These are phyloP conservation scores for Maccullochella peelii DNA, from an alignment of 2,113 vertebrate species.

Conservation along the genomic window DNA sequence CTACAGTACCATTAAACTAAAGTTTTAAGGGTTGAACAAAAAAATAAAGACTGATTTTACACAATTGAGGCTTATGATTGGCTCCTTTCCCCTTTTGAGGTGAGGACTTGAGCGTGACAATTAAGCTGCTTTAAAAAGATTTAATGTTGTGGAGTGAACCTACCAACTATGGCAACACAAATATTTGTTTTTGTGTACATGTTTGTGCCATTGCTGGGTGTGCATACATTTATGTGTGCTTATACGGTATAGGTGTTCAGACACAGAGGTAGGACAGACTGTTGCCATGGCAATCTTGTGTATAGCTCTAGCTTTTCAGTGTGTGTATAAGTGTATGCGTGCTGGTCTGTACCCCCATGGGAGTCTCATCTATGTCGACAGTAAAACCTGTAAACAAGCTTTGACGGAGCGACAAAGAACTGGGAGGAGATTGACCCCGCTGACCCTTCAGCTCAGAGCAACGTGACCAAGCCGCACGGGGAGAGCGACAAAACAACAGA, in stretches of 20 bases:
- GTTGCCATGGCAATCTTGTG: constrained; percentile 75
- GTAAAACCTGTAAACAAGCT: constrained; percentile 73
- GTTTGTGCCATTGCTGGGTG: neutral
- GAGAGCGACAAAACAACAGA: constrained; percentile 47
- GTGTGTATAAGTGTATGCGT: constrained; percentile 25
- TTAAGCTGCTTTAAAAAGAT: neutral
- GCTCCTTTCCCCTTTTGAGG: neutral
- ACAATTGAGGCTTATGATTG: neutral
- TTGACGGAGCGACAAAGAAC: constrained; percentile 46
- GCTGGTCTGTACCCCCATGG: constrained; percentile 23
- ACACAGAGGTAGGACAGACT: constrained; percentile 44
- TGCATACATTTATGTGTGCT: constrained; percentile 25
- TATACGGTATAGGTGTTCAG: constrained; percentile 58
- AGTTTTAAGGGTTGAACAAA: neutral
- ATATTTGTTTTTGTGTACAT: neutral
- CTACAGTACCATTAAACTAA: neutral
- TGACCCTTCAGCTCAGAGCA: constrained; percentile 57
- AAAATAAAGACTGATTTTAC: neutral
- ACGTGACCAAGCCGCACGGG: neutral
- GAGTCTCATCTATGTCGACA: constrained; percentile 56
- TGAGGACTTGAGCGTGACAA: neutral
- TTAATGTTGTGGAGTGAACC: neutral
- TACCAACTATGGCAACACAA: neutral
- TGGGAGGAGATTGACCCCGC: constrained; percentile 56
- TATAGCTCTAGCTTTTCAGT: constrained; percentile 42